Percentiles rank a stretch among this genome's conserved stretches.
These are phyloP conservation scores for Tupaia chinensis DNA, from an alignment of 2,113 vertebrate genomes.

Conservation along the genomic window DNA sequence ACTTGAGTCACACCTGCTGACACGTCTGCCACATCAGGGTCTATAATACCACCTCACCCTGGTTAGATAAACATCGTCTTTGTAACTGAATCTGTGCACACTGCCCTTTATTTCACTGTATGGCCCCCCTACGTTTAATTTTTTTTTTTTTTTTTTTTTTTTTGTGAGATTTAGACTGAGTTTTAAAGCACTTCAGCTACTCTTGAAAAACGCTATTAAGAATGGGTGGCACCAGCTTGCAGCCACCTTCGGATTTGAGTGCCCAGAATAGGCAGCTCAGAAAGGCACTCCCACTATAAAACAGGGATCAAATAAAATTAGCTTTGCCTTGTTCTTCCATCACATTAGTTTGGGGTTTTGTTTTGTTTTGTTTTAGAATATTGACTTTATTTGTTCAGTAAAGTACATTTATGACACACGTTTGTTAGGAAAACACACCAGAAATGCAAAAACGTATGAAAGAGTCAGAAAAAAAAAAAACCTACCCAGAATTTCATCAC, in stretches of 20 bases:
- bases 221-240: too few species aligned
- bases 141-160: neutral
- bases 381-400: neutral
- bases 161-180: neutral
- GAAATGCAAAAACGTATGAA: neutral
- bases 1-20: too few species aligned
- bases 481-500: neutral
- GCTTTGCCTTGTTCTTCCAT: neutral
- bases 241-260: neutral
- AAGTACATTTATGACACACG: neutral
- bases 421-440: neutral
- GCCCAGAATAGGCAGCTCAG: rapidly evolving
- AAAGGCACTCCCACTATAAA: neutral
- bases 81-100: neutral
- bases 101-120: too few species aligned
- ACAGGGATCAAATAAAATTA: neutral
- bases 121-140: neutral
- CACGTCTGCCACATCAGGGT: rapidly evolving
- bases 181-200: neutral
- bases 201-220: neutral
- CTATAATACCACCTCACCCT: rapidly evolving
- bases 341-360: neutral
- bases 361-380: neutral
- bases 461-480: neutral
- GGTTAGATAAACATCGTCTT: neutral